Conservation (phyloP, 2,888 invertebrate genomes). For the Podabrus alpinus region DNA sequence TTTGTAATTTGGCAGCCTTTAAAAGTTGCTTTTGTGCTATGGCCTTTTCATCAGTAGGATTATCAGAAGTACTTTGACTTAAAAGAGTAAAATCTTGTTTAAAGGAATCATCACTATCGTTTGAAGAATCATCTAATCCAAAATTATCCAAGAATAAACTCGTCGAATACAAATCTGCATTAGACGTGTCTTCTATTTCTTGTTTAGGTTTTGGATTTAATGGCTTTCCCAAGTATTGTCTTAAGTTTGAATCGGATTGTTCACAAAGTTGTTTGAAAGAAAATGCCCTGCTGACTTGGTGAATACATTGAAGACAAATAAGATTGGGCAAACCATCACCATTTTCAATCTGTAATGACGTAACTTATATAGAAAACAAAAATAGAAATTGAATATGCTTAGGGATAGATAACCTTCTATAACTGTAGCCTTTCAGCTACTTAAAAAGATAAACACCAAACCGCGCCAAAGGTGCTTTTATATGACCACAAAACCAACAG, state of each 20-base stretch:
- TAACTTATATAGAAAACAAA: not conserved
- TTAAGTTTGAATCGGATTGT: slow-evolving; percentile 54
- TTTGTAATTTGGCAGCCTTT: slow-evolving; percentile 50
- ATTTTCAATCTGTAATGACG: slow-evolving; percentile 51
- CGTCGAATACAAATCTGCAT: slow-evolving; percentile 40
- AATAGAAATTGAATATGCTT: too few species aligned
- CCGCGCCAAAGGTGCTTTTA: too few species aligned
- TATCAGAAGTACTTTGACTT: slow-evolving; percentile 40
- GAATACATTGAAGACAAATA: slow-evolving; percentile 56
- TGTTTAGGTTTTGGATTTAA: slow-evolving; percentile 42
- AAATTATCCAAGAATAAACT: slow-evolving; percentile 47
- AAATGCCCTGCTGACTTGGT: slow-evolving; percentile 56
- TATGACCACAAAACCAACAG: too few species aligned
- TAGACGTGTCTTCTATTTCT: slow-evolving; percentile 40
- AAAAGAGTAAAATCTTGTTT: slow-evolving; percentile 47
- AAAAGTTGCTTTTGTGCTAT: slow-evolving; percentile 54
- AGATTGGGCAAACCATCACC: slow-evolving; percentile 56
- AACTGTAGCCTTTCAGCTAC: too few species aligned
- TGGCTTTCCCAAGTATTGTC: slow-evolving; percentile 54
- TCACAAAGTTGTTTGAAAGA: slow-evolving; percentile 58
- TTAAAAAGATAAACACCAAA: too few species aligned
- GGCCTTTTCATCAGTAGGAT: slow-evolving; percentile 49
- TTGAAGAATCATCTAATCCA: slow-evolving; percentile 50
- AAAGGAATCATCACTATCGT: slow-evolving; percentile 49
- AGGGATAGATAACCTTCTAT: too few species aligned